Base-by-base conservation (phyloP, 2,888 invertebrate genomes). In the Dolichopus griseipennis region DNA sequence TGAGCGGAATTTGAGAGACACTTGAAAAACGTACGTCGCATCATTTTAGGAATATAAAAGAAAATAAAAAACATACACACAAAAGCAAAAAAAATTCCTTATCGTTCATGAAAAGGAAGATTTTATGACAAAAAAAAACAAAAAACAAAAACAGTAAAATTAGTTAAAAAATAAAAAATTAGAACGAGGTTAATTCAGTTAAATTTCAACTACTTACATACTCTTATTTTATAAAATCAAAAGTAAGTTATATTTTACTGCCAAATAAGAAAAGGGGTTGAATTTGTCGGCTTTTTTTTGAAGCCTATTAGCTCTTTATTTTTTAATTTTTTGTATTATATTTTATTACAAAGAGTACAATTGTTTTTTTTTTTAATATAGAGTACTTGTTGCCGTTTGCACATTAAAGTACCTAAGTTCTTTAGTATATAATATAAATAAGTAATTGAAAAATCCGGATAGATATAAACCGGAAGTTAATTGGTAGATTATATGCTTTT, bases 381-480 rank as follows among this genome's bases (percentile, higher is more conserved):
- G 22, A 63, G 63, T 63, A 63, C 63, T 63, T 63, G 63, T 63
- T 63, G 63, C 63, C 63, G 18, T 63, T 22, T 63, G 15, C 37
- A 37, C 8, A 37, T 10, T 5, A 12, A 37, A 37, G 37, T 37
- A 37, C 12, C 12, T 37, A 37, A 8, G 12, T 10, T 7, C 12
- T 37, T 37, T 10, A 10, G 37, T 37, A 37, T 37, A 37, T 37
- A 37, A n/a, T 37, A 37, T 37, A 5, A 10, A 34, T 34, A 37
- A 27, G 27, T 27, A 27, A 52, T 52, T 52, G n/a, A n/a, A 15
- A 52, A 52, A 52, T 52, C 15, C 15, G 18, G 52, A 15, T 52
- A 52, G 52, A 52, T 52, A 18, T 18, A n/a, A 12, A 41, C 12
- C 41, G 41, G 41, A 6, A 27, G 27, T 27, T 27, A 41, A 41